Conservation (phyloP, 2,113 vertebrate genomes). For the Columba janthina region DNA sequence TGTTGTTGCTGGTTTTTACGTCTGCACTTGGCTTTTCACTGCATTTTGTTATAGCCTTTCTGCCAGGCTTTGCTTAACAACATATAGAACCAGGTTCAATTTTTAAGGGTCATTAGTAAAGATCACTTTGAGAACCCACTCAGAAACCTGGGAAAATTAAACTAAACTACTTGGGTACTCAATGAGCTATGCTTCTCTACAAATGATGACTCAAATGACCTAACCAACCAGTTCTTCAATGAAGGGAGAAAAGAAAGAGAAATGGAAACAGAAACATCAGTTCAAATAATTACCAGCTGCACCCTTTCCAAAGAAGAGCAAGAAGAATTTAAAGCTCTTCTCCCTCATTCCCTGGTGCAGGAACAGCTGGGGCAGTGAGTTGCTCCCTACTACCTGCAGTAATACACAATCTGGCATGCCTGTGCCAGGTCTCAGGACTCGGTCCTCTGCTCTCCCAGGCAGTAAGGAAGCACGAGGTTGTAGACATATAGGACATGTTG, state of each 20-base stretch:
- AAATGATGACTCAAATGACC: background rate
- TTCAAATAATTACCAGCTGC: background rate
- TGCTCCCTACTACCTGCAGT: background rate
- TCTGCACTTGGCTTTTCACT: background rate
- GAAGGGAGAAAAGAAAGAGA: background rate
- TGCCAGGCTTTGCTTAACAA: slow-evolving; percentile 2
- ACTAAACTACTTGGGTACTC: slow-evolving; percentile 10
- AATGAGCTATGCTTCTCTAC: slow-evolving; percentile 21
- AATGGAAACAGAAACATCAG: background rate
- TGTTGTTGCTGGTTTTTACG: background rate
- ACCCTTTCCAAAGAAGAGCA: background rate
- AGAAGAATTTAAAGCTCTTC: background rate
- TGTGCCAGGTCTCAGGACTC: background rate
- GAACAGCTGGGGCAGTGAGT: background rate
- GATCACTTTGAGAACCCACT: background rate
- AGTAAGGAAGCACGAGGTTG: background rate
- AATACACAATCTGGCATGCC: background rate
- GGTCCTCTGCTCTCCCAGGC: background rate
- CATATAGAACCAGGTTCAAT: background rate
- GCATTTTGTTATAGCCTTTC: background rate
- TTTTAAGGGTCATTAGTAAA: slow-evolving; percentile 31
- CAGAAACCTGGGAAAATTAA: slow-evolving; percentile 29
- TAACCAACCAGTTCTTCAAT: slow-evolving; percentile 9
- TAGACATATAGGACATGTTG: background rate
- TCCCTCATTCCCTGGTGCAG: background rate